A percentile compares a stretch with the other conserved stretches of the same genome.
phyloP scores from a whole-genome alignment of 2,888 invertebrate species.

The Cetonia aurata region DNA sequence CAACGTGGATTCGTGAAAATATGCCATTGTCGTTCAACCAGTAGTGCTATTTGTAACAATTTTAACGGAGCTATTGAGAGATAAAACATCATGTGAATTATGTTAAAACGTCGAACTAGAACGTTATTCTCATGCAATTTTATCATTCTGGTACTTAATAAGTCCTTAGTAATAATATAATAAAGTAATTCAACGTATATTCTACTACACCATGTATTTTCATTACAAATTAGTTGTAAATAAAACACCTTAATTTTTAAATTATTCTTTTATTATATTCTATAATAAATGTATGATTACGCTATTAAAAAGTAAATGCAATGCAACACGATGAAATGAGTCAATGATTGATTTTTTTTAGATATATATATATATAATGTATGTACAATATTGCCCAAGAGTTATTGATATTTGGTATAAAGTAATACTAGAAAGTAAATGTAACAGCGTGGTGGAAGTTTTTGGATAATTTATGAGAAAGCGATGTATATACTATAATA shows the following conservation, averaged over 20 bases:
- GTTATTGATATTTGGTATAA: slow-evolving; percentile 23
- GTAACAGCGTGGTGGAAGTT: slow-evolving; percentile 35
- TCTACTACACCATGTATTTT: no score
- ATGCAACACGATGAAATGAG: slow-evolving; percentile 41
- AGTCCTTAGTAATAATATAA: not conserved
- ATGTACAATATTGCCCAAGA: slow-evolving; percentile 45
- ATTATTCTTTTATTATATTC: slow-evolving; percentile 44
- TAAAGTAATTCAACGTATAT: not conserved
- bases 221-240: slow-evolving; percentile 16
- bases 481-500: slow-evolving; percentile 12
- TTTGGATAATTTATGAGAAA: slow-evolving; percentile 25
- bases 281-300: slow-evolving; percentile 45
- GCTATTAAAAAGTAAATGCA: slow-evolving; percentile 49
- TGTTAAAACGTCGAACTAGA: no score
- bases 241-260: slow-evolving; percentile 34
- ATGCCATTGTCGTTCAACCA: slow-evolving; percentile 67
- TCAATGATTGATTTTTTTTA: slow-evolving; percentile 21
- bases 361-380: slow-evolving; percentile 22
- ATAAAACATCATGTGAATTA: no score
- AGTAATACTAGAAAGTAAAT: slow-evolving; percentile 9
- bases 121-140: no score
- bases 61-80: no score
- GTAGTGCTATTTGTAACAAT: slow-evolving; percentile 33
- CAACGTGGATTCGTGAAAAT: slow-evolving; percentile 82
- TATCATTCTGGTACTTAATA: not conserved